A percentile compares a stretch with the other conserved stretches of the same genome.
Conservation (phyloP, 2,797 vertebrate species). For the Alectoris magna region DNA sequence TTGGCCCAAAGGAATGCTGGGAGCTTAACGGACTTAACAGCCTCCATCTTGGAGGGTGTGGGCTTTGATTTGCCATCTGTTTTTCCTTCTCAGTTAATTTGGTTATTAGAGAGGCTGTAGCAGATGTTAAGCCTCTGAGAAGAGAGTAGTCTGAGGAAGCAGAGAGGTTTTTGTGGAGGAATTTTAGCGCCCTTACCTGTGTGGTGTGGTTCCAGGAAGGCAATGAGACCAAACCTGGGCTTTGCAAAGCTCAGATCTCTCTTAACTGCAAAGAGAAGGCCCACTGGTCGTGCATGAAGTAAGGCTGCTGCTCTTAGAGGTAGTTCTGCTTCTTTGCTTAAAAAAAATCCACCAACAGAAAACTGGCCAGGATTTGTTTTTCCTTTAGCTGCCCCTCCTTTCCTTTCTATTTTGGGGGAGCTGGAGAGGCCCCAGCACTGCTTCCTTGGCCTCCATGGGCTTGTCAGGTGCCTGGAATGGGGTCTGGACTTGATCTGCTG, state of each 20-base stretch:
- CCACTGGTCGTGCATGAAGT: rapidly evolving
- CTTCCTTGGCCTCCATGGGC: background rate
- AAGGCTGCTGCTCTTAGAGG: rapidly evolving
- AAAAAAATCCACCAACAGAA: too few species aligned
- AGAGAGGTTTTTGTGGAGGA: background rate
- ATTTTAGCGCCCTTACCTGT: rapidly evolving
- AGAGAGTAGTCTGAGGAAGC: background rate
- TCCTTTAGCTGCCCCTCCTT: background rate
- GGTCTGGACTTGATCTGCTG: slow-evolving; percentile 62
- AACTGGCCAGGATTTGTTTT: background rate
- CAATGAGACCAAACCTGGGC: rapidly evolving
- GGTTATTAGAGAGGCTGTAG: background rate
- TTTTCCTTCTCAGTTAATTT: background rate
- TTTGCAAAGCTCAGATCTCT: rapidly evolving
- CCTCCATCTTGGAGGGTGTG: background rate
- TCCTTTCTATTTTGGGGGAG: rapidly evolving
- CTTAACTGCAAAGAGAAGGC: rapidly evolving
- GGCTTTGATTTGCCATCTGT: background rate
- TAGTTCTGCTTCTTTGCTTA: rapidly evolving
- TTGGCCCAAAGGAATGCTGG: background rate
- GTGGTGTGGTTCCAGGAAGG: background rate
- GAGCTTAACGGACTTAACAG: background rate
- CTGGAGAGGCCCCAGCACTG: background rate
- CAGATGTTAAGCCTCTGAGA: background rate
- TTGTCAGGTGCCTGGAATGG: background rate